Base-by-base conservation (phyloP, 2,888 invertebrate genomes). In the Adelphocoris suturalis region DNA sequence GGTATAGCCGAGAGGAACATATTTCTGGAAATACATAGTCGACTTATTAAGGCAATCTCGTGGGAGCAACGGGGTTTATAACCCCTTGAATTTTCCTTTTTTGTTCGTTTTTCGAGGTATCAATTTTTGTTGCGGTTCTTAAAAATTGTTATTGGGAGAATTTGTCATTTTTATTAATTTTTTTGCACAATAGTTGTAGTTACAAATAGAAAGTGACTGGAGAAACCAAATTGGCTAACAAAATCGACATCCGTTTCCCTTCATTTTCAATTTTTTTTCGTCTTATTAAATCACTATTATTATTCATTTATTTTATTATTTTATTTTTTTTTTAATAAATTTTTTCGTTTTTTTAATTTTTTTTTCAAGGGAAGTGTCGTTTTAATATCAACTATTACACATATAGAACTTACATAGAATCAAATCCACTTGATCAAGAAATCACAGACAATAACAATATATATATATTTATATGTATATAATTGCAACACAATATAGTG, bases 361-460 rank as follows among this genome's bases (percentile, higher is more conserved):
- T 78, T 23, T 23, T 27, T 85, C n/a, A 37, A 85, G 46, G 57
- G 85, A 85, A 85, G 61, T 68, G 48, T 78, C 57, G 78, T 85
- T 85, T 61, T 48, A 80, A 78, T 52, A 55, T 76, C 52, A 37
- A 78, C 80, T 80, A 88, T 88, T 52, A 80, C 57, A 86, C 86
- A 88, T 80, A 88, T 88, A 76, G 52, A 88, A 88, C 88, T 88
- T 88, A 88, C 76, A 52, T 88, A 57, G 88, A 88, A 88, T 86
- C 86, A 86, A 86, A 86, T 88, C 80, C 88, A 86, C 48, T 88
- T 76, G 88, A 88, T 80, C 52, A 80, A 88, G 88, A 88, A 88
- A 88, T 88, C 88, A 88, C 88, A 88, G 88, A 88, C 88, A 88
- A 88, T 88, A 88, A 88, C 88, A 88, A 88, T 55, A 80, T 88